Conservation (phyloP, 2,888 invertebrate species). For the Parascotia fuliginaria region DNA sequence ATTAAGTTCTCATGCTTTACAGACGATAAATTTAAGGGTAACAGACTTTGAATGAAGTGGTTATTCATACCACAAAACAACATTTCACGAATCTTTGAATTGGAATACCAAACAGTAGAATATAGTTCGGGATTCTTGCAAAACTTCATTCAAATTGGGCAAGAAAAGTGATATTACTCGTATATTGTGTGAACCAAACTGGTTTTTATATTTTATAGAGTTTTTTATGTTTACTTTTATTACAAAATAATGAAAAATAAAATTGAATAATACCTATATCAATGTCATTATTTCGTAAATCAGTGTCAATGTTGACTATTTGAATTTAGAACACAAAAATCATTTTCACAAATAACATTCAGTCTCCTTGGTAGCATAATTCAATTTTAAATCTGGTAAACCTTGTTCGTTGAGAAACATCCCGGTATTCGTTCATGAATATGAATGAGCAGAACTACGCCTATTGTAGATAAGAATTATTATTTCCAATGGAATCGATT, state of each 20-base stretch:
- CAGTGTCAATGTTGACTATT: background rate
- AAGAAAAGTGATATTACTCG: too few relatives aligned
- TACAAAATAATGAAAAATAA: too few relatives aligned
- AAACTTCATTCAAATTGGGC: background rate
- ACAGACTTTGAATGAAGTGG: slow-evolving; percentile 36
- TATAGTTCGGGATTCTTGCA: background rate
- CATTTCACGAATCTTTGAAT: slow-evolving; percentile 15
- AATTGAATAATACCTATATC: too few relatives aligned
- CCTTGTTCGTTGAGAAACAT: slow-evolving; percentile 41
- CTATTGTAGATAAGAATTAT: slow-evolving; percentile 70
- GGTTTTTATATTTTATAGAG: too few relatives aligned
- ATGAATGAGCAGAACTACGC: slow-evolving; percentile 71
- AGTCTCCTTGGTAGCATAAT: slow-evolving; percentile 15
- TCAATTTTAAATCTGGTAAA: slow-evolving; percentile 34
- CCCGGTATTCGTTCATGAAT: slow-evolving; percentile 66
- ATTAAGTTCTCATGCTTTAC: slow-evolving; percentile 37
- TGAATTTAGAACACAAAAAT: slow-evolving; percentile 2
- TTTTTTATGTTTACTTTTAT: too few relatives aligned
- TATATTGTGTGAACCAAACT: too few relatives aligned
- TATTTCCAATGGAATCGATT: slow-evolving; percentile 49
- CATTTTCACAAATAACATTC: slow-evolving; percentile 5
- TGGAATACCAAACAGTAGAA: slow-evolving; percentile 18
- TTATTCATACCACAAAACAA: slow-evolving; percentile 28
- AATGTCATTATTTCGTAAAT: too few relatives aligned
- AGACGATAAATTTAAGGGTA: slow-evolving; percentile 38